These are phyloP conservation scores for Silurus meridionalis DNA, from an alignment of 2,113 vertebrate species.

Conservation along the genomic window DNA sequence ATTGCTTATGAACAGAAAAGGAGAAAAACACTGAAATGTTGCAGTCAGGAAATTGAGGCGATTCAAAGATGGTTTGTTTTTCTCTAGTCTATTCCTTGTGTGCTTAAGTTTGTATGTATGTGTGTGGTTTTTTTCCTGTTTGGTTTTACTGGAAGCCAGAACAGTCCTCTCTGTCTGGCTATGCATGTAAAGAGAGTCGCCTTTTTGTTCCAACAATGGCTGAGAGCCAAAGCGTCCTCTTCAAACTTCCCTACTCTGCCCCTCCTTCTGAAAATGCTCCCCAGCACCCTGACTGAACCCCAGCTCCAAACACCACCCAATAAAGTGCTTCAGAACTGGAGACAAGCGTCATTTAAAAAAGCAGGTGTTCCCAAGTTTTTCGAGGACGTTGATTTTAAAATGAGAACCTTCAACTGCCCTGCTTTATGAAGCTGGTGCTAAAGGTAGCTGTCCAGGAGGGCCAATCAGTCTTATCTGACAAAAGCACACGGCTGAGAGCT, in stretches of 20 bases:
- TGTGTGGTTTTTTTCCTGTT: slow-evolving; percentile 48
- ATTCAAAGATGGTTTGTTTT: slow-evolving; percentile 50
- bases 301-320: slow-evolving; percentile 68
- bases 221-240: slow-evolving; percentile 71
- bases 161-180: slow-evolving; percentile 75
- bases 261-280: slow-evolving; percentile 43
- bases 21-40: slow-evolving; percentile 38
- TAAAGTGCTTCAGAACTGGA: slow-evolving; percentile 64
- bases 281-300: slow-evolving; percentile 57
- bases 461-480: slow-evolving; percentile 73
- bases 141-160: slow-evolving; percentile 66
- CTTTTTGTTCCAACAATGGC: slow-evolving; percentile 76
- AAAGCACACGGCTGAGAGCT: slow-evolving; percentile 74
- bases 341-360: slow-evolving; percentile 75
- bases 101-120: neutral
- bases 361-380: slow-evolving; percentile 80
- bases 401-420: slow-evolving; percentile 71
- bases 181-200: slow-evolving; percentile 80
- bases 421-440: slow-evolving; percentile 69
- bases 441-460: slow-evolving; percentile 70
- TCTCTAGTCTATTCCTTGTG: slow-evolving; percentile 52
- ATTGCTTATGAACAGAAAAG: slow-evolving; percentile 52
- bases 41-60: slow-evolving; percentile 32
- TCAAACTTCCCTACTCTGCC: slow-evolving; percentile 69
- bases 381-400: slow-evolving; percentile 69